Conservation (phyloP, 2,113 vertebrate species). For the Dromiciops gliroides region DNA sequence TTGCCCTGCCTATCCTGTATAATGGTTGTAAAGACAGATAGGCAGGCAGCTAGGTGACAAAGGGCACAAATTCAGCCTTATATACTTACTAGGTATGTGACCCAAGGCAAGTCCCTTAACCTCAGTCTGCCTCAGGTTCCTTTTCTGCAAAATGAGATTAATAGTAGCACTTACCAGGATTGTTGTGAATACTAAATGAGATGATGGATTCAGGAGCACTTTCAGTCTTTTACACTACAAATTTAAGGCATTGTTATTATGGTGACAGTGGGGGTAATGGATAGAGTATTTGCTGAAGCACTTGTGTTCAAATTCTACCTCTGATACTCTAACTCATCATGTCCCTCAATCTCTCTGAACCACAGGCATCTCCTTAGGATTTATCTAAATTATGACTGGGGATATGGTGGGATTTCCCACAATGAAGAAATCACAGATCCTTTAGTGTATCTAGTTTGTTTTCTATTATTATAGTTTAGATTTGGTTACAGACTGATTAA, state of each 20-base stretch:
- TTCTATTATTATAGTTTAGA: not conserved
- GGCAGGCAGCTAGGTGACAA: not conserved
- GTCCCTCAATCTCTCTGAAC: not conserved
- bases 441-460: not conserved
- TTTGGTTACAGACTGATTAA: not conserved
- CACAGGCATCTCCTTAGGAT: not conserved
- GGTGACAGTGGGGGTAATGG: not conserved
- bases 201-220: not conserved
- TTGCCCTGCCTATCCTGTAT: not conserved
- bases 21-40: not conserved
- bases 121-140: not conserved
- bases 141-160: not conserved
- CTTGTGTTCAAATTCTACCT: not conserved
- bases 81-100: not conserved
- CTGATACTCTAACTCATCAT: not conserved
- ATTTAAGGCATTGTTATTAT: not conserved
- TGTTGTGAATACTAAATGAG: not conserved
- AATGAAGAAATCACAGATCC: not conserved
- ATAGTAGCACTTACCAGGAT: not conserved
- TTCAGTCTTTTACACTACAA: not conserved
- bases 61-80: not conserved
- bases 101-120: not conserved
- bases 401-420: not conserved
- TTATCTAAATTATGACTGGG: not conserved
- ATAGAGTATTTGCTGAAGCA: not conserved